Evolutionary conservation across 2,113 vertebrate genomes (phyloP).

Genomic region (Crotalus helleri): DNA sequence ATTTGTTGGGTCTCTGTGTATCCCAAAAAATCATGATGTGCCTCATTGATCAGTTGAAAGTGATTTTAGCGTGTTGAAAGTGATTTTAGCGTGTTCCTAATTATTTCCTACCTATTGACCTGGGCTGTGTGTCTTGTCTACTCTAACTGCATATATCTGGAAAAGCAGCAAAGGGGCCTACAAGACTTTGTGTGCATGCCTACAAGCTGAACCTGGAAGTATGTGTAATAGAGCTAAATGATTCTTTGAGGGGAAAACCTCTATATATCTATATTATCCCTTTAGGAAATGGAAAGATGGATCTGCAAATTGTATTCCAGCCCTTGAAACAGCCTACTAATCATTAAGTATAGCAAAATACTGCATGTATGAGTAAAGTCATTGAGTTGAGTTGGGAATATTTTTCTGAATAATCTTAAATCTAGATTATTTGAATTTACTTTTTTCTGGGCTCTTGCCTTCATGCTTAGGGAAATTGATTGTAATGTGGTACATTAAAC

Average conservation of each 20-base stretch:
- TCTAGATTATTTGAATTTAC: not conserved
- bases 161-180: not conserved
- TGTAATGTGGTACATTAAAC: not conserved
- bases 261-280: not conserved
- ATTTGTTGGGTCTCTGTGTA: not conserved
- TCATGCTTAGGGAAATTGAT: not conserved
- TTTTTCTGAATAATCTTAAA: not conserved
- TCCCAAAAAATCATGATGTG: not conserved
- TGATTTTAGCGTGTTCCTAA: not conserved
- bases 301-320: not conserved
- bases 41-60: not conserved
- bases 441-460: not conserved
- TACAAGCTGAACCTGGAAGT: not conserved
- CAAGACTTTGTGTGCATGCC: not conserved
- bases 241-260: not conserved
- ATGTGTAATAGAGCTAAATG: fast-evolving
- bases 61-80: not conserved
- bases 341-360: not conserved
- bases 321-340: not conserved
- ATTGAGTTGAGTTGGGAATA: not conserved
- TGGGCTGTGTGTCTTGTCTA: not conserved
- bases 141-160: not conserved
- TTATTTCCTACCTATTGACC: not conserved
- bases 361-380: not conserved
- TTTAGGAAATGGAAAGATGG: not conserved